These are phyloP conservation scores for Tetramorium alpestre DNA, from an alignment of 1,140 invertebrate species.

Conservation along the genomic window DNA sequence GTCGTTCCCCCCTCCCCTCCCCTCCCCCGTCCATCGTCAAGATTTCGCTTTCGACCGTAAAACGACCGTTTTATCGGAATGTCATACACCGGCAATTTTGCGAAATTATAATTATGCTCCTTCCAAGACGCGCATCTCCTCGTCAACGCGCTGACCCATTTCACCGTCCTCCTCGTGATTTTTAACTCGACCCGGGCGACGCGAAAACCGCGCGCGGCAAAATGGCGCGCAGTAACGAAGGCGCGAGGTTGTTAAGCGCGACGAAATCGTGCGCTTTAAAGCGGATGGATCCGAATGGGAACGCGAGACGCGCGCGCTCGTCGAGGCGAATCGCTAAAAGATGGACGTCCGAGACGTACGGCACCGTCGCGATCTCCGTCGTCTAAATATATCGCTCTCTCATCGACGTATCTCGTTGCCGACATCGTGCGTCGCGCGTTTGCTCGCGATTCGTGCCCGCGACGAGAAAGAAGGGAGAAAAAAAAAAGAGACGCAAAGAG, in stretches of 20 bases:
- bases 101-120: conserved; percentile 27
- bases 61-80: background rate
- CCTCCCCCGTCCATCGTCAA: too few relatives aligned
- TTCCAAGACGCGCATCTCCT: background rate
- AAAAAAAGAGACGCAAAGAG: background rate
- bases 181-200: conserved; percentile 41
- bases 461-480: background rate
- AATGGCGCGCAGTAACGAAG: conserved; percentile 62
- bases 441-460: conserved; percentile 41
- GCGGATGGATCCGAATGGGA: conserved; percentile 44
- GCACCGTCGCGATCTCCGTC: conserved; percentile 11
- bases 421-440: conserved; percentile 1
- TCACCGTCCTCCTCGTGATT: conserved; percentile 17
- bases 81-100: background rate
- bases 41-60: background rate
- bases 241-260: conserved; percentile 59
- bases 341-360: conserved; percentile 11
- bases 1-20: too few relatives aligned
- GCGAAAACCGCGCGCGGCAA: conserved; percentile 33
- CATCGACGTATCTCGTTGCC: conserved; percentile 52
- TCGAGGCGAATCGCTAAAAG: conserved; percentile 31
- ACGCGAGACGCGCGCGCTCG: background rate
- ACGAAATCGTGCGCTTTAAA: conserved; percentile 61
- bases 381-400: conserved; percentile 56
- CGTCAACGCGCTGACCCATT: conserved; percentile 29